A percentile compares a stretch with the other conserved stretches of the same genome.
These are phyloP conservation scores for Drosophila planitibia DNA, from an alignment of 2,888 invertebrate species.

Conservation along the genomic window DNA sequence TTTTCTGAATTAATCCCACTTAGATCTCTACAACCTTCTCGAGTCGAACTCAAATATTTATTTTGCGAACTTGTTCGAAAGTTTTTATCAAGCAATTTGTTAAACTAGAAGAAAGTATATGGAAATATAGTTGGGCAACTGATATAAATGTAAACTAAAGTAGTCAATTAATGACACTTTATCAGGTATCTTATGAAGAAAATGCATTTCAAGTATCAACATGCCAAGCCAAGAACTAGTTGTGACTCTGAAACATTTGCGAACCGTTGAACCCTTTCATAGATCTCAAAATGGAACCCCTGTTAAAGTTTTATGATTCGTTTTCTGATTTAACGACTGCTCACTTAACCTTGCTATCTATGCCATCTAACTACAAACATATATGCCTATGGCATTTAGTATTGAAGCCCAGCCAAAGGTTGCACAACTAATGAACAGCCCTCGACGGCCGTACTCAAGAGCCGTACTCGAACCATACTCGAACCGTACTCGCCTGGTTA, in stretches of 20 bases:
- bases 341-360: constrained; percentile 66
- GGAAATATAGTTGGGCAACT: background rate
- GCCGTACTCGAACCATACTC: background rate
- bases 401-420: constrained; percentile 65
- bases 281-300: background rate
- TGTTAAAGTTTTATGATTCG: constrained; percentile 9
- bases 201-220: background rate
- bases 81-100: background rate
- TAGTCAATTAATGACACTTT: background rate
- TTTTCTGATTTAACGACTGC: constrained; percentile 30
- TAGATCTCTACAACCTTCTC: background rate
- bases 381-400: constrained; percentile 50
- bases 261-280: constrained; percentile 3
- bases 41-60: background rate
- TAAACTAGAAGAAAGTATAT: background rate
- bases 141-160: background rate
- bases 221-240: background rate
- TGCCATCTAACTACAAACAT: constrained; percentile 63
- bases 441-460: constrained; percentile 20
- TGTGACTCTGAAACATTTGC: background rate
- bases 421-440: constrained; percentile 51
- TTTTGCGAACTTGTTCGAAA: background rate
- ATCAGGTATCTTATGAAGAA: background rate
- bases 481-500: constrained; percentile 12
- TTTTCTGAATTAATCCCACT: background rate